Evolutionary conservation across 2,888 invertebrate genomes (phyloP), one percentile per base, ranked within the genome.

Genomic region (Nymphalis c-album): DNA sequence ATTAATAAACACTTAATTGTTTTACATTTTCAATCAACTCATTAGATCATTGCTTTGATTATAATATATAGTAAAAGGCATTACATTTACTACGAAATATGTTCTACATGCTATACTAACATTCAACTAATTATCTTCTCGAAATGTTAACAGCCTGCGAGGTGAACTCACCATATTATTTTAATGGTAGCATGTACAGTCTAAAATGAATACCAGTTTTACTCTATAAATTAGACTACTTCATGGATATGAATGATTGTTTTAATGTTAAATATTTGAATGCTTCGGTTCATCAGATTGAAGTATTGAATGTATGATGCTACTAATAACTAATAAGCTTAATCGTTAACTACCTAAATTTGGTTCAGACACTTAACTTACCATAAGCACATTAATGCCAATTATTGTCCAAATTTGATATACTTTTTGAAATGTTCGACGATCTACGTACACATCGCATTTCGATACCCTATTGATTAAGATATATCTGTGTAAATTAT

Each of bases 291-390:
- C 82, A 81, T 81, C 84, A 82, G 80, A 80, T 86, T 82, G 77
- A 77, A 80, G 78, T 80, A 74, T 80, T 80, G 78, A 80, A 88
- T 88, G 84, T 84, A 85, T 88, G 87, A 90, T 88, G 85, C 81
- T 77, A 86, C 90, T 91, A 91, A 82, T 77, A 70, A 81, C 90
- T 91, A 91, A 87, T 81, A 90, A 90, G 88, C 88, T 82, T 78
- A 79, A 76, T 86, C 83, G 80, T 83, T 81, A 85, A 86, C 82
- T 71, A 88, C 90, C 90, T 89, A 89, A 75, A 78, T 85, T 83
- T 83, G 78, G 77, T 80, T 82, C 80, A 81, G 81, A 83, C 77
- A 86, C 85, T 85, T 83, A 86, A 92, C 91, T 92, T 92, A 92
- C 91, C 91, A 88, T 87, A 82, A 74, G 79, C 83, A 81, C 84